Evolutionary conservation across 2,888 invertebrate genomes (phyloP), one percentile per base, ranked within the genome.

Genomic region (Liopterus haemorrhoidalis): DNA sequence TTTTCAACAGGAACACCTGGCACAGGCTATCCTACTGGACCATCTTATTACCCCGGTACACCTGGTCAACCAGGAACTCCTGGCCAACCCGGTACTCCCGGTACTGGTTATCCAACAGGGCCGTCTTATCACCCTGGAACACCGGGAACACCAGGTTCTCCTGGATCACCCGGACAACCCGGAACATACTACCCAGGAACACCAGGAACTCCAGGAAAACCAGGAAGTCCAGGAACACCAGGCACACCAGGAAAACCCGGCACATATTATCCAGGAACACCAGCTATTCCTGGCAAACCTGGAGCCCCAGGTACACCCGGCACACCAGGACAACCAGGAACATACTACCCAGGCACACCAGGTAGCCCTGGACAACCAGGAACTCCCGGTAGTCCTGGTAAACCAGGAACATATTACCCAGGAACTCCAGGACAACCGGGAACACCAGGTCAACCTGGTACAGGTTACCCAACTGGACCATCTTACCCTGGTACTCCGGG

Each of bases 161-260:
- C 49, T 1, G 44, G 48, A 48, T 50, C 18, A 43, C 49, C 49
- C 14, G 46, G 49, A 11, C 48, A 43, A 11, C 46, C 52, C 15
- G 48, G 50, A 5, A 32, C 6, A 8, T 40, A 30, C n/a, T 11
- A 2, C 22, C 28, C 25, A 18, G 28, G 28, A 2, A 6, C 41
- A 12, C 39, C 48, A 28, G 40, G 41, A 48, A 38, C 38, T 12
- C 46, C 47, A 21, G 41, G 45, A 4, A 2, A 19, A 19, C 32
- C 35, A 8, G 51, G 48, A 6, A 71, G 69, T 54, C 74, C 74
- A 55, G 76, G 79, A 36, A 82, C 81, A 56, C 64, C 69, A 40
- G 83, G 83, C 56, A 76, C 46, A 53, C 53, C 9, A 58, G 61
- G 5, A 41, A 49, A 8, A 49, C 43, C 20, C 46, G 45, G 43